phyloP scores from a whole-genome alignment of 2,797 vertebrate species.

The Poeciliopsis paucimaculata region DNA sequence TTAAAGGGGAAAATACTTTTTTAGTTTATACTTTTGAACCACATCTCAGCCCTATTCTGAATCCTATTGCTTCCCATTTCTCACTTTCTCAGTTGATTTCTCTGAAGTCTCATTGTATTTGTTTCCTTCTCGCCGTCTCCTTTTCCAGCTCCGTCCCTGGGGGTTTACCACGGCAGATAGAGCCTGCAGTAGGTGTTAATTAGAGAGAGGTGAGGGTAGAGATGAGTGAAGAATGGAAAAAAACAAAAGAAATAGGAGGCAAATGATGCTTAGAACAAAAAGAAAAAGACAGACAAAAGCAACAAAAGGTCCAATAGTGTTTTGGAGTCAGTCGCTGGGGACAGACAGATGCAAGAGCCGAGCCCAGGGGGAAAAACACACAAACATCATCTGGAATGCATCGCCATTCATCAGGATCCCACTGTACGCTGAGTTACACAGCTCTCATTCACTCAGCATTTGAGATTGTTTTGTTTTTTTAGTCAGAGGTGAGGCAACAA shows the following conservation, averaged over 20 bases:
- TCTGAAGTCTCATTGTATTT: constrained; percentile 52
- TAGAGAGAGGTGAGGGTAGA: constrained; percentile 63
- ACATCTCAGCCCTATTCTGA: constrained; percentile 27
- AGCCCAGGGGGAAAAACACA: constrained; percentile 14
- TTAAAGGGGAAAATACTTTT: background rate
- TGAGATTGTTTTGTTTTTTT: constrained; percentile 32
- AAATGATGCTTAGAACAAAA: constrained; percentile 37
- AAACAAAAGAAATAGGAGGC: constrained; percentile 50
- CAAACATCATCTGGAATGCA: constrained; percentile 17
- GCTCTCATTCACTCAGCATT: constrained; percentile 37
- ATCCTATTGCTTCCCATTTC: constrained; percentile 29
- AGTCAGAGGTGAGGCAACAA: constrained; percentile 54
- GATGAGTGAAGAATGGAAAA: constrained; percentile 50
- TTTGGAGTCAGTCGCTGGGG: constrained; percentile 22
- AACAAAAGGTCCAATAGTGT: constrained; percentile 17
- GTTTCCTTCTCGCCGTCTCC: constrained; percentile 40
- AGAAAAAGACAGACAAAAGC: constrained; percentile 33
- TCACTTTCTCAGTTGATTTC: constrained; percentile 35
- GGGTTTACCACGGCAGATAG: constrained; percentile 59
- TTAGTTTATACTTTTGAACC: constrained; percentile 24
- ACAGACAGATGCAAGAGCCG: constrained; percentile 28
- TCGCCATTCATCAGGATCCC: constrained; percentile 26
- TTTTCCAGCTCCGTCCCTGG: constrained; percentile 52
- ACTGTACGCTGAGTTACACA: constrained; percentile 21
- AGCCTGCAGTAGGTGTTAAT: constrained; percentile 73